Evolutionary conservation across 2,888 invertebrate genomes (phyloP), one percentile per base, ranked within the genome.

Genomic region (Andrena chrysosceles): DNA sequence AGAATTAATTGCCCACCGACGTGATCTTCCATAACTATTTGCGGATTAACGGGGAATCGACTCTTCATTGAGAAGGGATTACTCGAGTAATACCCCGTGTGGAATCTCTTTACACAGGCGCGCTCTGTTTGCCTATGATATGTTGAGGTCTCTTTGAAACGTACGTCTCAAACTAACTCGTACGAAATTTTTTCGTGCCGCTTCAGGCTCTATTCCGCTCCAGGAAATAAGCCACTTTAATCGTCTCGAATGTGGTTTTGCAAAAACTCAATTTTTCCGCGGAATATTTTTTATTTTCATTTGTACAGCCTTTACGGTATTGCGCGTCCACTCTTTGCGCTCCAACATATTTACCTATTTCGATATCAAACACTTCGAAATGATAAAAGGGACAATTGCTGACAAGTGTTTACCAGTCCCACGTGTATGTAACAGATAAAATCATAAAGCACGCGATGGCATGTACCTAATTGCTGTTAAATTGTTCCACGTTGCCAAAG

Each of bases 11-110:
- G 60, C 31, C 48, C 56, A 26, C 7, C 26, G n/a, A 13, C 48
- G 33, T 33, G 49, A 75, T 75, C 70, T 70, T 75, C 72, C 35
- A 71, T 71, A 71, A 52, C 72, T 76, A 54, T 76, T 76, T 63
- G 75, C 62, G 62, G 75, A 76, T 76, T 67, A 54, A 59, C 29
- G 0, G 8, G 7, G 54, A 33, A 62, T 54, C 62, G 52, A 42
- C 62, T 71, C 62, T 71, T 72, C 75, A 54, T 71, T 10, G 60
- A n/a, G 31, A 7, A 13, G 16, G 52, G 71, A 35, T 71, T 76
- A 70, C 52, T 20, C 52, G 29, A 26, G 29, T 42, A 42, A 49
- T 70, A 52, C 71, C 29, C 7, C 16, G 10, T 0, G 31, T 13
- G 42, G 52, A 20, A 60, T 56, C 60, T 75, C 69, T 26, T 26